Evolutionary conservation across 1,140 invertebrate genomes (phyloP).

Genomic region (Dryas iulia): DNA sequence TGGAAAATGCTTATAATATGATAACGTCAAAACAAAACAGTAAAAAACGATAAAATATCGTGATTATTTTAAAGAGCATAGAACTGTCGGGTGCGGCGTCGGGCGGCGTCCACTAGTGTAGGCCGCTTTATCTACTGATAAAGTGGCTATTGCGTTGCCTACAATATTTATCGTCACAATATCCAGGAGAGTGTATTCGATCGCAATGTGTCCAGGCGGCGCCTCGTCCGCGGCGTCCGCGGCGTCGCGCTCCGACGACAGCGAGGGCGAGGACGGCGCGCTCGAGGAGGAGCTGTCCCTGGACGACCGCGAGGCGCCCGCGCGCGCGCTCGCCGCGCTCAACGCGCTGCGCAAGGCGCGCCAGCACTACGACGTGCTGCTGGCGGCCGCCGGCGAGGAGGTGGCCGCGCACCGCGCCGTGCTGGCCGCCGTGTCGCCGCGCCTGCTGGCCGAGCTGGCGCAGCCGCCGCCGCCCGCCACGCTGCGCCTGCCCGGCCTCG

Average conservation of each 20-base stretch:
- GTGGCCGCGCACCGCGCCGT: constrained; percentile 80
- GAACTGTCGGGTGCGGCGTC: background rate
- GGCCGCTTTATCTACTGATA: background rate
- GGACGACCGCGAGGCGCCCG: constrained; percentile 48
- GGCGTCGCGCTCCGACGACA: constrained; percentile 49
- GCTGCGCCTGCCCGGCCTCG: constrained; percentile 71
- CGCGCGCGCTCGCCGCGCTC: constrained; percentile 67
- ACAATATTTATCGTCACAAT: background rate
- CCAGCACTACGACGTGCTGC: constrained; percentile 41
- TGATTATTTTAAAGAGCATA: background rate
- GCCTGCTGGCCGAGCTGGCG: constrained; percentile 66
- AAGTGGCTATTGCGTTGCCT: background rate
- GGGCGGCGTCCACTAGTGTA: background rate
- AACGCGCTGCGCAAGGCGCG: constrained; percentile 48
- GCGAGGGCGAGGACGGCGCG: constrained; percentile 78
- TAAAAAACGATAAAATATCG: background rate
- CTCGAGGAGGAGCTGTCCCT: constrained; percentile 82
- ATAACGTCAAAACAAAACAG: background rate
- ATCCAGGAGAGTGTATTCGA: background rate
- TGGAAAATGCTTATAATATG: background rate
- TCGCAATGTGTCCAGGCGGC: constrained; percentile 20
- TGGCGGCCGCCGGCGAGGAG: constrained; percentile 87
- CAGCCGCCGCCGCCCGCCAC: constrained; percentile 48
- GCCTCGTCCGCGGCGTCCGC: constrained; percentile 38
- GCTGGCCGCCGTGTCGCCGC: constrained; percentile 84